Percentiles rank a stretch among this genome's conserved stretches.
Conservation (phyloP, 2,888 invertebrate species). For the Drosophila gaucha region DNA sequence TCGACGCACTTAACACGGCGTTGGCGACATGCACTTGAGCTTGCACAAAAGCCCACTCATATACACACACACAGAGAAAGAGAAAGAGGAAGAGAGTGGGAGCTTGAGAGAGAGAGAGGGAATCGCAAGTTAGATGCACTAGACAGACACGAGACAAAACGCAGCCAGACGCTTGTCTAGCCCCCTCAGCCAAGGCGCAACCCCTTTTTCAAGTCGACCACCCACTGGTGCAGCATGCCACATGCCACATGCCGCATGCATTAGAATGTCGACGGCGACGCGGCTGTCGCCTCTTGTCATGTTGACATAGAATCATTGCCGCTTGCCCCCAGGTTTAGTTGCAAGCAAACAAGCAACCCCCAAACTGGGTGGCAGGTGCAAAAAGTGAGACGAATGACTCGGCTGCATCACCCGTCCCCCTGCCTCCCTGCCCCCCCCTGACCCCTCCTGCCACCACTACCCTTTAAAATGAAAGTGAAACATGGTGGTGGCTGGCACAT, state of each 20-base stretch:
- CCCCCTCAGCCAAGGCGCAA: constrained; percentile 15
- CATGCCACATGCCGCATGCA: constrained; percentile 30
- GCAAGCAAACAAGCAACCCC: constrained; percentile 48
- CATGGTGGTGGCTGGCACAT: constrained; percentile 62
- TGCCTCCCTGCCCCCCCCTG: too few species aligned
- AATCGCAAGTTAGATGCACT: constrained; percentile 75
- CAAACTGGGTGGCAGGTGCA: constrained; percentile 60
- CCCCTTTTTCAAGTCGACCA: constrained; percentile 47
- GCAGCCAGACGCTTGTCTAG: constrained; percentile 47
- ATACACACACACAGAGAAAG: constrained; percentile 9
- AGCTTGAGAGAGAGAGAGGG: neutral
- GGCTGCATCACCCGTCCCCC: constrained; percentile 1
- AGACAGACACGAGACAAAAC: constrained; percentile 75
- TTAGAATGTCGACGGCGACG: constrained; percentile 47
- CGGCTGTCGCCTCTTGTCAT: constrained; percentile 50
- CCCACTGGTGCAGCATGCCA: constrained; percentile 34
- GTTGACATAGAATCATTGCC: constrained; percentile 76
- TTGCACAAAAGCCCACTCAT: constrained; percentile 71
- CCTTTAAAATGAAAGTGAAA: constrained; percentile 65
- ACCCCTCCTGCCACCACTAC: neutral
- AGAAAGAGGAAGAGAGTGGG: neutral
- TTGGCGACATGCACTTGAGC: constrained; percentile 84
- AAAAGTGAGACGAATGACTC: constrained; percentile 26
- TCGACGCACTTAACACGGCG: constrained; percentile 82
- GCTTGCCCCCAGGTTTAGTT: constrained; percentile 49